Percentiles rank a stretch among this genome's conserved stretches.
Conservation (phyloP, 64 coral and sea anemone genomes). For the Hydrozoanthus tunicans region DNA sequence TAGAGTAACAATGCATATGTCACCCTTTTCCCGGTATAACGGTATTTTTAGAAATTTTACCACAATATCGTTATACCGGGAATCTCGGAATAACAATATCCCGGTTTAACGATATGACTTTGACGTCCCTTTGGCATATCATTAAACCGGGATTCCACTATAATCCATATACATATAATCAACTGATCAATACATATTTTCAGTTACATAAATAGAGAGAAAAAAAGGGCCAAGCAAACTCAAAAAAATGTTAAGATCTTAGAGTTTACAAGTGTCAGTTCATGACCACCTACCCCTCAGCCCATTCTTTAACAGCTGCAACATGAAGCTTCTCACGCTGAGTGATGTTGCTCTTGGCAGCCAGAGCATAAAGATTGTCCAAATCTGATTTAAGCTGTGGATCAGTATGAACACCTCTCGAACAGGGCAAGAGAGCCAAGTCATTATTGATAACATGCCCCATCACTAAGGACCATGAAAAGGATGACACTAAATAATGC, state of each 20-base stretch:
- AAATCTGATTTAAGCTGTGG: constrained; percentile 55
- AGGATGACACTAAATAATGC: neutral
- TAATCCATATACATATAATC: too few species aligned
- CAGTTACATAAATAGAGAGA: neutral
- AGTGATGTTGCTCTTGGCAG: constrained; percentile 69
- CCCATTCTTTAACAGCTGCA: constrained; percentile 78
- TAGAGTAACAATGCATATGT: too few species aligned
- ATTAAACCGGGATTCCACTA: too few species aligned
- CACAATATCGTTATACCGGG: too few species aligned
- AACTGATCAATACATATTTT: too few species aligned
- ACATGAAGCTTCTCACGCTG: constrained; percentile 83
- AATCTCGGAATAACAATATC: too few species aligned
- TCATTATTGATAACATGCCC: constrained; percentile 78
- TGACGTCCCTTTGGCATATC: too few species aligned
- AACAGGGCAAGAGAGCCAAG: constrained; percentile 72
- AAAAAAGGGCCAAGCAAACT: neutral
- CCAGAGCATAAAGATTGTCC: constrained; percentile 49
- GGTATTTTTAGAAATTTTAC: too few species aligned
- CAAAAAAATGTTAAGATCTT: neutral
- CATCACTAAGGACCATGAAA: constrained; percentile 65
- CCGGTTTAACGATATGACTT: too few species aligned
- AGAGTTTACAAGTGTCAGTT: neutral
- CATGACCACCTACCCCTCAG: constrained; percentile 66
- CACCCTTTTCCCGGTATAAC: too few species aligned
- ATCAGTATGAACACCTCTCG: constrained; percentile 62